Percentiles rank a stretch among this genome's conserved stretches.
phyloP scores from a whole-genome alignment of 2,888 invertebrate species.

The Machimus atricapillus region DNA sequence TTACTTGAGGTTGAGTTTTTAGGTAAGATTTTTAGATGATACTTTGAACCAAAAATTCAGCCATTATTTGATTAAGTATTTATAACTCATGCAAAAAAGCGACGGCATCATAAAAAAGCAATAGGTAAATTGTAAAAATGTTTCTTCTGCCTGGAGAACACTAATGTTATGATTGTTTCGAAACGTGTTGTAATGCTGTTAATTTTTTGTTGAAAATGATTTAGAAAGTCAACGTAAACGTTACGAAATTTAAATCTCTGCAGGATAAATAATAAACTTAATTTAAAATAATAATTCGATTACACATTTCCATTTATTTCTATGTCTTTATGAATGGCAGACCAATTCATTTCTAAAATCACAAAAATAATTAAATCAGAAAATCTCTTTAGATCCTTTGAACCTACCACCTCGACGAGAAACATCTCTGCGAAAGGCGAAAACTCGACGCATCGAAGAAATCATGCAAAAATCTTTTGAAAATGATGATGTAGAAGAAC shows the following conservation, averaged over 20 bases:
- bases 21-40: no score
- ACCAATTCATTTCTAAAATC: background rate
- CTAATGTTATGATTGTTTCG: background rate
- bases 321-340: background rate
- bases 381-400: constrained; percentile 57
- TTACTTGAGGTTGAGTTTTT: no score
- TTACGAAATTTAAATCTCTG: background rate
- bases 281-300: background rate
- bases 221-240: no score
- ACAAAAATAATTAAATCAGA: background rate
- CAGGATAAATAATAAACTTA: background rate
- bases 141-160: background rate
- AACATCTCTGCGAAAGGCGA: constrained; percentile 71
- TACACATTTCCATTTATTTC: background rate
- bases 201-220: no score
- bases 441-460: constrained; percentile 69
- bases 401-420: constrained; percentile 68
- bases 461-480: constrained; percentile 61
- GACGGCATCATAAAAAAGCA: background rate
- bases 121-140: background rate
- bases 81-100: background rate
- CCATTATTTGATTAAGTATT: background rate
- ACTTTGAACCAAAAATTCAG: no score
- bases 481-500: constrained; percentile 67
- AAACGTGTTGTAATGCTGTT: background rate